Evolutionary conservation across 2,113 vertebrate species (phyloP).

Genomic region (Nothobranchius kuhntae): DNA sequence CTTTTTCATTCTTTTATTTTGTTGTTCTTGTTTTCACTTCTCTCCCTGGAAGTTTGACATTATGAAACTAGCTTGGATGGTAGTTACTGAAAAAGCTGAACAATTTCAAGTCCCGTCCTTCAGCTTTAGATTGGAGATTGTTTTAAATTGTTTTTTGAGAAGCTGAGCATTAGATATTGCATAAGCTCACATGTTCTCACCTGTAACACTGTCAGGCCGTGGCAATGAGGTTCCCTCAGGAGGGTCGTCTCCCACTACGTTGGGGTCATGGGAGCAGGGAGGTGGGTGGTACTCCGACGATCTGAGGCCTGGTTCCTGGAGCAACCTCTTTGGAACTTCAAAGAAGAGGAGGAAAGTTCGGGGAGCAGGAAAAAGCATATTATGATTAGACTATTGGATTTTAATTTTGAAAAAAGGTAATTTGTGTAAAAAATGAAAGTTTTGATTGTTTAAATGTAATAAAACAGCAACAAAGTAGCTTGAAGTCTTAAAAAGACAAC

Average conservation of each 20-base stretch:
- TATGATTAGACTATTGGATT: too few species aligned
- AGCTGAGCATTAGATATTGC: background rate
- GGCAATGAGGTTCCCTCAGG: conserved; percentile 80
- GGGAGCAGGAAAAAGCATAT: too few species aligned
- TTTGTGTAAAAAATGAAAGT: too few species aligned
- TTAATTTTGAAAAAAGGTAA: too few species aligned
- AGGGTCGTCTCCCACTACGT: conserved; percentile 85
- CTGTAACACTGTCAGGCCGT: conserved; percentile 77
- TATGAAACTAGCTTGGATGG: conserved; percentile 27
- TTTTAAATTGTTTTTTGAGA: conserved; percentile 35
- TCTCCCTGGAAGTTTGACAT: conserved; percentile 20
- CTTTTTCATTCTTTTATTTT: conserved; percentile 32
- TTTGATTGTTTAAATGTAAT: too few species aligned
- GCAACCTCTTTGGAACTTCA: conserved; percentile 87
- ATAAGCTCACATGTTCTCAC: conserved; percentile 51
- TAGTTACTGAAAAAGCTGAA: conserved; percentile 57
- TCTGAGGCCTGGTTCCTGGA: conserved; percentile 82
- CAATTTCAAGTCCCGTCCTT: conserved; percentile 31
- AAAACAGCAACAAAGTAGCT: too few species aligned
- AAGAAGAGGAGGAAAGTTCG: conserved; percentile 21
- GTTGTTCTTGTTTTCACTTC: conserved; percentile 36
- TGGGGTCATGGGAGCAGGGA: conserved; percentile 80
- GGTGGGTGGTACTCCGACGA: conserved; percentile 74
- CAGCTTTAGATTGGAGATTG: conserved; percentile 5
- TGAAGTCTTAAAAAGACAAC: too few species aligned